phyloP scores from a whole-genome alignment of 2,888 invertebrate species.

The Salticus scenicus region DNA sequence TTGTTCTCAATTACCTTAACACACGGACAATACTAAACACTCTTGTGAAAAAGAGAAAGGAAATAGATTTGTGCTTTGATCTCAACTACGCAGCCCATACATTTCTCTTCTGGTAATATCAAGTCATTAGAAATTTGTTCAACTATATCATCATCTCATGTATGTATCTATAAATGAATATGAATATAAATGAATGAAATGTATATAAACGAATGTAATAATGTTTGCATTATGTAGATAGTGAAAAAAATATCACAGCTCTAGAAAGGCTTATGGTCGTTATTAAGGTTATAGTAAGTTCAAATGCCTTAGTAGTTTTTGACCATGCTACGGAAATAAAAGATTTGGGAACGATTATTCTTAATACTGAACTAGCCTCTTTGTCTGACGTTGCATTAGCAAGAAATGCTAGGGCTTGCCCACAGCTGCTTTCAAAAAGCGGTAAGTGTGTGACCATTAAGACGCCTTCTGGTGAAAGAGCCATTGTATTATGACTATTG shows the following conservation, averaged over 20 bases:
- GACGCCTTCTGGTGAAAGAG: constrained; percentile 58
- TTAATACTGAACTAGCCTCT: constrained; percentile 58
- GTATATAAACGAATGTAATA: too few relatives aligned
- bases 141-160: too few relatives aligned
- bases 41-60: too few relatives aligned
- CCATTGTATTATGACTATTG: constrained; percentile 59
- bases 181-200: too few relatives aligned
- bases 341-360: constrained; percentile 65
- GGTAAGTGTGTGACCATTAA: constrained; percentile 24
- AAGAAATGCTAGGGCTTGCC: constrained; percentile 53
- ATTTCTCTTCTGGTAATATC: too few relatives aligned
- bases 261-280: neutral
- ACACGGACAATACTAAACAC: too few relatives aligned
- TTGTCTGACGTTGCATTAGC: constrained; percentile 46
- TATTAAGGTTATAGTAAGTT: neutral
- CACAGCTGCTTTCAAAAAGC: constrained; percentile 26
- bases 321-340: neutral
- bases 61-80: too few relatives aligned
- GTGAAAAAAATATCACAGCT: constrained; percentile 4
- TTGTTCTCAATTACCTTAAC: too few relatives aligned
- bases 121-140: too few relatives aligned
- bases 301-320: neutral
- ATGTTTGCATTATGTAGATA: constrained; percentile 4
- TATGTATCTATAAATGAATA: too few relatives aligned
- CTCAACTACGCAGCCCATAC: too few relatives aligned